A percentile compares a stretch with the other conserved stretches of the same genome.
Evolutionary conservation across 2,888 invertebrate species (phyloP).

Genomic region (Scrobipalpa atriplicella): DNA sequence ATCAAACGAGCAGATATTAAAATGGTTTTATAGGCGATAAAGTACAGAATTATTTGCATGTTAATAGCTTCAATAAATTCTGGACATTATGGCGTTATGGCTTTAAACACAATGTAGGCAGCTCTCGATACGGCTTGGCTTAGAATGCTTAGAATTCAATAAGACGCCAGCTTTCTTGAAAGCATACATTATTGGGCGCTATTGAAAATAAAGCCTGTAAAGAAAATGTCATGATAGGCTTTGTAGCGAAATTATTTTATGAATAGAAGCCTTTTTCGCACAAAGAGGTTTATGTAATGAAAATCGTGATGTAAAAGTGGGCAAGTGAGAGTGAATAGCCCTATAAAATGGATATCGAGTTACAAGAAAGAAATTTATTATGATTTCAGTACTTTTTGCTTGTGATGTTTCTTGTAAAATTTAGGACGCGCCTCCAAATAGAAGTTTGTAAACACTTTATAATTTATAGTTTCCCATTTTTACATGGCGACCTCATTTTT

Average conservation of each 20-base stretch:
- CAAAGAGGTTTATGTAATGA: background rate
- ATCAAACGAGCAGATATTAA: constrained; percentile 71
- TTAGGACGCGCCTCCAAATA: no score
- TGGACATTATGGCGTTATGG: constrained; percentile 52
- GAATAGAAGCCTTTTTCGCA: background rate
- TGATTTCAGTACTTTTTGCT: no score
- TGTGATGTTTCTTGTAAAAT: no score
- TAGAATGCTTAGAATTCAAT: constrained; percentile 24
- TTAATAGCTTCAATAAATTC: constrained; percentile 74
- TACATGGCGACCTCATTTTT: no score
- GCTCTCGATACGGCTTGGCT: constrained; percentile 21
- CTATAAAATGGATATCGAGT: no score
- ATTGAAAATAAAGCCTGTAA: background rate
- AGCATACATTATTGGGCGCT: constrained; percentile 24
- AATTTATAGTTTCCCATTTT: no score
- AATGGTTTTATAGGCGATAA: constrained; percentile 75
- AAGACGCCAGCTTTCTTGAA: constrained; percentile 23
- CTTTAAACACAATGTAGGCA: constrained; percentile 56
- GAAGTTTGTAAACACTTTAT: no score
- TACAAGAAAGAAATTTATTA: no score
- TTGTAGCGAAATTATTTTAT: constrained; percentile 1
- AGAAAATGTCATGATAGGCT: constrained; percentile 20
- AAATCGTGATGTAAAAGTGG: background rate
- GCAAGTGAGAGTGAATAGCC: no score
- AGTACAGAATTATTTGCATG: constrained; percentile 73